Base-by-base conservation (phyloP, 2,888 invertebrate species). In the Tenthredo scrophulariae region DNA sequence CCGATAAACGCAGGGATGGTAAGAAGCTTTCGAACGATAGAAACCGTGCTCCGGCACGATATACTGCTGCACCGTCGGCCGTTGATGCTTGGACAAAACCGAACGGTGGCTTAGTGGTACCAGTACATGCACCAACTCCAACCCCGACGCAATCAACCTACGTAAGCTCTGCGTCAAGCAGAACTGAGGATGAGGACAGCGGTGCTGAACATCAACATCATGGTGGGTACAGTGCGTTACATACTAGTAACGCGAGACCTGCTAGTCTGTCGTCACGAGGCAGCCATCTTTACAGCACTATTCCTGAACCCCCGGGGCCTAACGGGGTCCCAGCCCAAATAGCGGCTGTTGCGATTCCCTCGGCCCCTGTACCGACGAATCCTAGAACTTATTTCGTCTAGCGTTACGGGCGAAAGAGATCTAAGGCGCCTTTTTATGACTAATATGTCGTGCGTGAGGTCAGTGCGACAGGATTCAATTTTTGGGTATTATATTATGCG, bases 51-150 rank as follows among this genome's bases (percentile, higher is more conserved):
- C 94, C 95, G 88, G 94, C 96, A 84, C 94, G 96, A 89, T 97
- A 97, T 92, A 96, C 96, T 74, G 96, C 97, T 67, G 96, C 97
- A 83, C 97, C 97, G 82, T 96, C 96, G 87, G 95, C 96, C 85
- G 95, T 95, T 75, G 96, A 96, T 90, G 95, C 95, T 88, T 97
- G 96, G 96, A 96, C 95, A 92, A 96, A 96, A 88, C 88, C 90
- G 29, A 87, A 87, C 87, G 75, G 84, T 58, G 90, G 91, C 87
- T 88, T 93, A 88, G 93, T 93, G 87, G 93, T 93, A 46, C 94
- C 94, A 86, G 92, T 93, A 84, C 93, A 93, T 88, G 92, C 93
- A 84, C 93, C 95, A 93, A 95, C 95, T 93, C 95, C 95, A 77
- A 95, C 95, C 88, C 95, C 95, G 65, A 94, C 95, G 93, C 95